These are phyloP conservation scores for Scomber japonicus DNA, from an alignment of 2,113 vertebrate genomes.

Conservation along the genomic window DNA sequence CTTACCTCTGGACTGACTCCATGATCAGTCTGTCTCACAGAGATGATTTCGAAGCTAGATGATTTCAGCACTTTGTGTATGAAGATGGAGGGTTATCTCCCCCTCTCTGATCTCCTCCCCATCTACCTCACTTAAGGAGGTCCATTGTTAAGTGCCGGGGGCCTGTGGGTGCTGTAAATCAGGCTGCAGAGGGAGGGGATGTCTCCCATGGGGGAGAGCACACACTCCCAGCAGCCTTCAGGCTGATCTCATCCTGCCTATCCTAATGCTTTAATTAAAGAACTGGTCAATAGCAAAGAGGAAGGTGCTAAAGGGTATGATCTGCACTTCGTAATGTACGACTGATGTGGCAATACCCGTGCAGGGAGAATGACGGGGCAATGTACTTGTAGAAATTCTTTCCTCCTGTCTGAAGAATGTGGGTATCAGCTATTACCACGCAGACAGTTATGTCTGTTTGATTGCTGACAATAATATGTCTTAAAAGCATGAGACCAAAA, in stretches of 20 bases:
- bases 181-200: constrained; percentile 79
- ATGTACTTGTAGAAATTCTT: constrained; percentile 29
- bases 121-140: constrained; percentile 83
- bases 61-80: constrained; percentile 79
- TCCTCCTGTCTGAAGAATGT: constrained; percentile 21
- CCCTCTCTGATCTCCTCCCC: constrained; percentile 75
- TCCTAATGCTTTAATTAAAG: constrained; percentile 80
- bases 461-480: constrained; percentile 12
- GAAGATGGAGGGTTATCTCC: constrained; percentile 81
- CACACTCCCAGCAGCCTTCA: constrained; percentile 79
- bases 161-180: constrained; percentile 85
- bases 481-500: constrained; percentile 2
- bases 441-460: constrained; percentile 21
- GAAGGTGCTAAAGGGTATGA: constrained; percentile 72
- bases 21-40: constrained; percentile 65
- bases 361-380: constrained; percentile 34
- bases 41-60: constrained; percentile 75
- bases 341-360: constrained; percentile 50
- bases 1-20: constrained; percentile 64
- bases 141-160: constrained; percentile 84
- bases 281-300: constrained; percentile 78
- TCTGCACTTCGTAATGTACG: constrained; percentile 40
- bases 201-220: constrained; percentile 77
- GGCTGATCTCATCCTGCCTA: constrained; percentile 80
- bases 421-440: background rate